These are phyloP conservation scores for Calameuta filiformis DNA, from an alignment of 2,888 invertebrate genomes.

Conservation along the genomic window DNA sequence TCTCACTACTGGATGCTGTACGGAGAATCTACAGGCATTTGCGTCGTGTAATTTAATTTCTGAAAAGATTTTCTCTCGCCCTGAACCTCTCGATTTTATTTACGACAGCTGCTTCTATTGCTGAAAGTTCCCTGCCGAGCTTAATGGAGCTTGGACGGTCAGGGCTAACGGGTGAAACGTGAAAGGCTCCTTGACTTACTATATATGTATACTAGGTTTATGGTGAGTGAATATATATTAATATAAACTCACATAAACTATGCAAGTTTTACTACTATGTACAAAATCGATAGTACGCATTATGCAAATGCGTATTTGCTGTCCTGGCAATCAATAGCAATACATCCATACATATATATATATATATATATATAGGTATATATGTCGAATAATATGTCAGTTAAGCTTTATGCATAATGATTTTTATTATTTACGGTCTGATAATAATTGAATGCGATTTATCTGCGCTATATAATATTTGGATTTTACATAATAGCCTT, in stretches of 20 bases:
- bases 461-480: background rate
- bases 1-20: background rate
- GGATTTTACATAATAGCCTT: background rate
- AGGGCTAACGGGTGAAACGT: background rate
- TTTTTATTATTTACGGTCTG: background rate
- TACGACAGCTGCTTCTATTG: background rate
- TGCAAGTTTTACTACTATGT: too few relatives aligned
- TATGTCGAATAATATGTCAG: too few relatives aligned
- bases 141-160: background rate
- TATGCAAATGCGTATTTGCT: too few relatives aligned
- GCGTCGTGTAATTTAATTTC: background rate
- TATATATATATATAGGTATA: too few relatives aligned
- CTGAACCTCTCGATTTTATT: background rate
- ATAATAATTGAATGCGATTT: background rate
- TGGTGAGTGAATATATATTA: too few relatives aligned
- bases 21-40: background rate
- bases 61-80: background rate
- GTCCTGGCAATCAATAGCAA: too few relatives aligned
- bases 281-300: too few relatives aligned
- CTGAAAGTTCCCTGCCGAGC: background rate
- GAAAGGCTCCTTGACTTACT: background rate
- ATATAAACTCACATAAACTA: too few relatives aligned
- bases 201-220: background rate
- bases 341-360: too few relatives aligned
- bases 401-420: too few relatives aligned